Evolutionary conservation across 2,888 invertebrate genomes (phyloP).

Genomic region (Lasioglossum lativentre): DNA sequence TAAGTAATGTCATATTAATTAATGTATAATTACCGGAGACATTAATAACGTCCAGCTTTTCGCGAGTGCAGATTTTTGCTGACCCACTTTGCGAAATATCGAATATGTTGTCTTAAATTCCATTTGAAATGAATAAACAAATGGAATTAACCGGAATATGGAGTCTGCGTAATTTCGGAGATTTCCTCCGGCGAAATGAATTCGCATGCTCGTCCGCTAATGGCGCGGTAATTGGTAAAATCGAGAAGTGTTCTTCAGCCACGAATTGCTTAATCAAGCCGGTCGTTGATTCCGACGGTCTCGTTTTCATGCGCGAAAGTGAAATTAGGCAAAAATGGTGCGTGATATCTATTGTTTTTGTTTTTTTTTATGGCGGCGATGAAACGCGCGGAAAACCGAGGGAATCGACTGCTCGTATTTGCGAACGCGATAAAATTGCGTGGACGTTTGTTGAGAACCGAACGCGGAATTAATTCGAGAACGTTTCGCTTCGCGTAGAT

Average conservation of each 20-base stretch:
- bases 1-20: background rate
- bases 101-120: background rate
- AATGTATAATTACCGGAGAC: background rate
- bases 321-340: background rate
- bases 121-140: background rate
- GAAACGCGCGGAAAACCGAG: background rate
- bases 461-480: background rate
- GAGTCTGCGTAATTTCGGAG: background rate
- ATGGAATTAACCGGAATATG: background rate
- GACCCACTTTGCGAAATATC: background rate
- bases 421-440: background rate
- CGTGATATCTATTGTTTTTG: background rate
- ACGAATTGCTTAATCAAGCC: conserved; percentile 25
- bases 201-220: conserved; percentile 8
- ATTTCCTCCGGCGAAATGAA: background rate
- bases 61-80: too few species aligned
- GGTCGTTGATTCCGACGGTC: background rate
- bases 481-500: background rate
- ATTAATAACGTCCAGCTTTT: background rate
- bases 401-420: background rate
- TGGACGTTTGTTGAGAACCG: background rate
- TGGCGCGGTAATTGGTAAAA: conserved; percentile 6
- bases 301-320: background rate
- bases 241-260: conserved; percentile 6
- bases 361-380: background rate